These are phyloP conservation scores for Penelope pileata DNA, from an alignment of 2,113 vertebrate genomes.

Conservation along the genomic window DNA sequence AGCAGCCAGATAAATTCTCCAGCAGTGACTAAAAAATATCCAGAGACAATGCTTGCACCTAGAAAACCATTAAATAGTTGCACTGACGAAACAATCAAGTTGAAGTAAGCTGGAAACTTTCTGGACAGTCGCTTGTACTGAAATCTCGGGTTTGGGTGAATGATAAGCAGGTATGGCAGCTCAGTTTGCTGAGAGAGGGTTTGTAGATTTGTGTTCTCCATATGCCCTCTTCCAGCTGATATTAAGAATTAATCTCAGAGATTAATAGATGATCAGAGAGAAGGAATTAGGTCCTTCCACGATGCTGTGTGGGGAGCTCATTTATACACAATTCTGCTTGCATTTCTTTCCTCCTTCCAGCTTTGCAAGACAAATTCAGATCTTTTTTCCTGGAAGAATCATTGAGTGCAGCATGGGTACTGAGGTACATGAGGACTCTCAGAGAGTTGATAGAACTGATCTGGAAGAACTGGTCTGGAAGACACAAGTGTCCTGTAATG, in stretches of 20 bases:
- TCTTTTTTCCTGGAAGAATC: neutral
- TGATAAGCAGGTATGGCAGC: neutral
- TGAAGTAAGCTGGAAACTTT: neutral
- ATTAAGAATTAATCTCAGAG: neutral
- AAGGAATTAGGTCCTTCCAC: neutral
- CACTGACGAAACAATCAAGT: neutral
- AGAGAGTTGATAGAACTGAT: neutral
- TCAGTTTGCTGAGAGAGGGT: neutral
- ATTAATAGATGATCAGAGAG: neutral
- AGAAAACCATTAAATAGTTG: neutral
- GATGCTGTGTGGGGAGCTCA: neutral
- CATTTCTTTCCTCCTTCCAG: neutral
- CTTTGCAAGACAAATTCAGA: neutral
- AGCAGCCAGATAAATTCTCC: neutral
- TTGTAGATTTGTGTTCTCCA: neutral
- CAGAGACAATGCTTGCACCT: neutral
- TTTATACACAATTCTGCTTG: neutral
- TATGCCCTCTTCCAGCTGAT: neutral
- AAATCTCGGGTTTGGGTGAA: rapidly evolving
- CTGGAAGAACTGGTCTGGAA: neutral
- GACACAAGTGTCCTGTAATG: neutral
- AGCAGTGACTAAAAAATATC: neutral
- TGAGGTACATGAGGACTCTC: neutral
- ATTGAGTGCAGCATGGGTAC: neutral
- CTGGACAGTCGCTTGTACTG: neutral